Evolutionary conservation across 2,797 vertebrate genomes (phyloP), one percentile per base, ranked within the genome.

Genomic region (Cossypha polioptera): DNA sequence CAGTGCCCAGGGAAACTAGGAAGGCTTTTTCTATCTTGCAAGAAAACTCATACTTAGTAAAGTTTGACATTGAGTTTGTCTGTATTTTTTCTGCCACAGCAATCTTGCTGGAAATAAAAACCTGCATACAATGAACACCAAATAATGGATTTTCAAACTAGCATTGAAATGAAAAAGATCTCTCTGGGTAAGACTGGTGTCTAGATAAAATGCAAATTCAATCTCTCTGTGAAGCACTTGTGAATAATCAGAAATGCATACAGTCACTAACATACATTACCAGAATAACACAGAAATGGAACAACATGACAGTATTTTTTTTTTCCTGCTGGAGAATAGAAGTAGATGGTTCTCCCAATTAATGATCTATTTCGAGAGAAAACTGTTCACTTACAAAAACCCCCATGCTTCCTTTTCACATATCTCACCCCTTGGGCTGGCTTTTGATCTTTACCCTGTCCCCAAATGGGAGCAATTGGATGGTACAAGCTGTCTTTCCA

Each of bases 191-290:
- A 91, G 79, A 86, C 50, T 57, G 31, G 82, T 91, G 86, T 96
- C 93, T 88, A 90, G 88, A 93, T 92, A 85, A 95, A 97, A 96
- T 93, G 87, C 87, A 96, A 95, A 95, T 96, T 90, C 63, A 89
- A 88, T 67, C 73, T 74, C 87, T 76, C 84, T 45, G 67, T 5
- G 17, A 96, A 94, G 91, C 66, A 80, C 51, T 91, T 94, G 77
- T 74, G 80, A 92, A 93, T 95, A 94, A 94, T 94, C 92, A 93
- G 84, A 95, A 93, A 93, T 88, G 62, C 31, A 57, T 77, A 82
- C 67, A 91, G 57, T 75, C 80, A 83, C 74, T 90, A 86, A 96
- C 94, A 86, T 54, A 77, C 47, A 65, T 94, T 91, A 91, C 65
- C 53, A 65, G 63, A 85, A 90, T 89, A 94, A 87, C 28, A 67